phyloP scores from a whole-genome alignment of 2,797 vertebrate genomes.

The Microctenopoma steveboyesi region DNA sequence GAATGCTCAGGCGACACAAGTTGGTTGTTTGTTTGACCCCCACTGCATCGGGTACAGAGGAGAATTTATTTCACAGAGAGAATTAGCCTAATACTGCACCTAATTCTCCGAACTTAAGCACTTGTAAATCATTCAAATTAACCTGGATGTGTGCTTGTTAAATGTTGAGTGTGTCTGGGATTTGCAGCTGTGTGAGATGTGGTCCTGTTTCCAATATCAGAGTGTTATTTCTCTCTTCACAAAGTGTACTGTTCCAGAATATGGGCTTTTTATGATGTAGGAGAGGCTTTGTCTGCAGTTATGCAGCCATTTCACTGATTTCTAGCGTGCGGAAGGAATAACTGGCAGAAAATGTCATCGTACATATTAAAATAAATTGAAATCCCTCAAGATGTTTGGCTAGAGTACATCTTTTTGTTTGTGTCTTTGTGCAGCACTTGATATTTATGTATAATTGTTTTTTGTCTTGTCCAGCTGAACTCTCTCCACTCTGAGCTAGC shows the following conservation, averaged over 20 bases:
- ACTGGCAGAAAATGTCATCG: slow-evolving; percentile 38
- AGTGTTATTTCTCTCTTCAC: slow-evolving; percentile 32
- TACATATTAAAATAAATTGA: slow-evolving; percentile 25
- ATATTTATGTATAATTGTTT: slow-evolving; percentile 42
- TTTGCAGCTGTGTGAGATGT: slow-evolving; percentile 21
- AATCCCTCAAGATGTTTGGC: slow-evolving; percentile 57
- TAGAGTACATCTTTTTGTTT: slow-evolving; percentile 26
- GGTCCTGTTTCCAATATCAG: slow-evolving; percentile 27
- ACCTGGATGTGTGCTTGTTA: slow-evolving; percentile 23
- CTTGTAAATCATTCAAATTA: slow-evolving; percentile 43
- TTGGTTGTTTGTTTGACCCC: slow-evolving; percentile 54
- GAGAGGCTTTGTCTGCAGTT: slow-evolving; percentile 36
- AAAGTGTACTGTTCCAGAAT: slow-evolving; percentile 29
- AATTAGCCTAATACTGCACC: slow-evolving; percentile 19
- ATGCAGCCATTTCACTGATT: slow-evolving; percentile 26
- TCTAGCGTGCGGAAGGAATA: slow-evolving; percentile 39
- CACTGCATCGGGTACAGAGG: slow-evolving; percentile 20
- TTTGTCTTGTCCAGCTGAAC: slow-evolving; percentile 88
- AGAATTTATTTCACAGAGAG: slow-evolving; percentile 25
- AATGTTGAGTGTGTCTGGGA: slow-evolving; percentile 12
- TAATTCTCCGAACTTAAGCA: slow-evolving; percentile 63
- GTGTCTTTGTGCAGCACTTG: slow-evolving; percentile 27
- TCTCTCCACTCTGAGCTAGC: slow-evolving; percentile 92
- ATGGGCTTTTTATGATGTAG: slow-evolving; percentile 26
- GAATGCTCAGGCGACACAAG: slow-evolving; percentile 32